phyloP scores from a whole-genome alignment of 1,140 invertebrate genomes.

The Frieseomelitta varia region DNA sequence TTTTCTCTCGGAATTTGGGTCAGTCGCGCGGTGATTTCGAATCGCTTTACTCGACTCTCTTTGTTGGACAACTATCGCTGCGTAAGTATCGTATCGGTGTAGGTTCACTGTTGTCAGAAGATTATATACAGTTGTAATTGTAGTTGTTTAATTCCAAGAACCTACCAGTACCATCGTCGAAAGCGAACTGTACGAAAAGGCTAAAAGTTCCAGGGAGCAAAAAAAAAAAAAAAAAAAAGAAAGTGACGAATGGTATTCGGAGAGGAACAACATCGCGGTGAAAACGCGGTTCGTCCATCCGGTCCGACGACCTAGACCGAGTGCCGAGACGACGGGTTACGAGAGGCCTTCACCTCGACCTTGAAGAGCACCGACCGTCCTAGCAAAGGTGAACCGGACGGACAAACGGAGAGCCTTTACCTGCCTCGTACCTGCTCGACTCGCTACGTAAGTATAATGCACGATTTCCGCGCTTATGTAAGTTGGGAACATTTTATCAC shows the following conservation, averaged over 20 bases:
- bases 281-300: constrained; percentile 48
- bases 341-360: constrained; percentile 77
- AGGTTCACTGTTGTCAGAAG: too few relatives aligned
- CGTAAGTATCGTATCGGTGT: too few relatives aligned
- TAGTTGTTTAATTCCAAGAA: too few relatives aligned
- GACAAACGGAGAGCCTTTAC: constrained; percentile 62
- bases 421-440: constrained; percentile 54
- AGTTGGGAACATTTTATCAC: constrained; percentile 48
- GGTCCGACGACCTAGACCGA: constrained; percentile 61
- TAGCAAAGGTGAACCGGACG: constrained; percentile 76
- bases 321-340: constrained; percentile 63
- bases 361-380: constrained; percentile 76
- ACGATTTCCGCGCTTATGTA: constrained; percentile 73
- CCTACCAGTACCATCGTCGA: too few relatives aligned
- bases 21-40: not conserved
- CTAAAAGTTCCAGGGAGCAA: not conserved
- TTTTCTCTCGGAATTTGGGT: not conserved
- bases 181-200: too few relatives aligned
- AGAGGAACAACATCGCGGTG: not conserved
- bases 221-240: not conserved
- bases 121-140: too few relatives aligned
- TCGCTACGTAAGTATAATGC: constrained; percentile 69
- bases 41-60: not conserved
- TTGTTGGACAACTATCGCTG: too few relatives aligned
- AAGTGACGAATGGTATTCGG: not conserved